phyloP scores from a whole-genome alignment of 2,797 vertebrate species.

The Chrosomus eos region DNA sequence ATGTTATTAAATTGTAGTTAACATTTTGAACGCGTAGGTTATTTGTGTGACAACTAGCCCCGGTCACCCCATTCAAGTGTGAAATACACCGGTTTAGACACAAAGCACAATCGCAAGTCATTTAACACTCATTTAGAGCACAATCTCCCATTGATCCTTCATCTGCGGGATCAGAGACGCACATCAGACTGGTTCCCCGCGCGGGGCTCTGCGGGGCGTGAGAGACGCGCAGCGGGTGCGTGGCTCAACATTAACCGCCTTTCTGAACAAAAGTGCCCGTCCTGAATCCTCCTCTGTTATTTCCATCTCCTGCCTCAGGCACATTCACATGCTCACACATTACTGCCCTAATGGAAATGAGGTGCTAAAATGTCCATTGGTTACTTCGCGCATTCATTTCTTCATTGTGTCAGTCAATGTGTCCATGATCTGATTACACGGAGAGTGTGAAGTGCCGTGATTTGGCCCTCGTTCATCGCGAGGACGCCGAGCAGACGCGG shows the following conservation, averaged over 20 bases:
- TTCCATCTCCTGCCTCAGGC: background rate
- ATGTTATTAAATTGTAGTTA: background rate
- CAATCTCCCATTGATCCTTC: background rate
- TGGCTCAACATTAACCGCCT: background rate
- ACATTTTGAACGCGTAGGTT: background rate
- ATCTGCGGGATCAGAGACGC: slow-evolving; percentile 50
- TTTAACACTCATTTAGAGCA: background rate
- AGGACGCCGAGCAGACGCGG: slow-evolving; percentile 75
- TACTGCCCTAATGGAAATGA: background rate
- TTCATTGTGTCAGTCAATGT: slow-evolving; percentile 51
- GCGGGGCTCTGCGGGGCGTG: slow-evolving; percentile 62
- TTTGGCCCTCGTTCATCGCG: slow-evolving; percentile 55
- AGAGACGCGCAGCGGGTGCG: background rate
- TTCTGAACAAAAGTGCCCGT: background rate
- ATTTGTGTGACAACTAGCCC: background rate
- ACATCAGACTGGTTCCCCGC: slow-evolving; percentile 32
- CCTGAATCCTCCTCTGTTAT: background rate
- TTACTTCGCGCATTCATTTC: slow-evolving; percentile 7
- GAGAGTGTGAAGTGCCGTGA: slow-evolving; percentile 51
- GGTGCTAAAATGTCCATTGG: slow-evolving; percentile 53
- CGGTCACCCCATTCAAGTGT: background rate
- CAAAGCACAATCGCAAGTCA: slow-evolving; percentile 1
- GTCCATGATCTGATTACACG: slow-evolving; percentile 51
- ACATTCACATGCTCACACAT: background rate
- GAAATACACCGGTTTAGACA: background rate